Percentiles rank a stretch among this genome's conserved stretches.
phyloP scores from a whole-genome alignment of 2,888 invertebrate genomes.

The Gastrophysa polygoni region DNA sequence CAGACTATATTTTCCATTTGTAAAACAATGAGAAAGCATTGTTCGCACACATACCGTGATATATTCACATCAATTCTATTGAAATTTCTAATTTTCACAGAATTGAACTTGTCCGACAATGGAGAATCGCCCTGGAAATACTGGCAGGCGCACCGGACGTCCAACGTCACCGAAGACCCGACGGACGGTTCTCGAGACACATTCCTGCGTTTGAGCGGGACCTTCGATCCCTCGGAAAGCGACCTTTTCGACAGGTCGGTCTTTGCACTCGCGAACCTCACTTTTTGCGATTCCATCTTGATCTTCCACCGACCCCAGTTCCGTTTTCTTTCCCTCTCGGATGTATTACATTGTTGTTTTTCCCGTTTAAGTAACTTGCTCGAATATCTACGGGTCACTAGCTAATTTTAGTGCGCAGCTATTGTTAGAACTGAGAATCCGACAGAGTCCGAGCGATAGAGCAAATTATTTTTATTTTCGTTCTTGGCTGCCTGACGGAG shows the following conservation, averaged over 20 bases:
- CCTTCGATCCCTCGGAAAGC: constrained; percentile 70
- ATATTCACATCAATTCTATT: constrained; percentile 30
- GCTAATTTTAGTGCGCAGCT: constrained; percentile 51
- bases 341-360: constrained; percentile 4
- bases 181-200: constrained; percentile 76
- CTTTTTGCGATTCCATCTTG: constrained; percentile 37
- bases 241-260: constrained; percentile 60
- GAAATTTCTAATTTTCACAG: constrained; percentile 61
- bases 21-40: no score
- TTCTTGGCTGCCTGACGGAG: constrained; percentile 28
- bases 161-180: constrained; percentile 67
- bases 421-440: constrained; percentile 48
- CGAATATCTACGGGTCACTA: constrained; percentile 52
- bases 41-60: constrained; percentile 16
- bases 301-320: constrained; percentile 5
- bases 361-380: constrained; percentile 34
- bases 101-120: constrained; percentile 66
- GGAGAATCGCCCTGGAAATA: constrained; percentile 82
- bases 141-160: constrained; percentile 86
- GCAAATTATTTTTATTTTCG: constrained; percentile 41
- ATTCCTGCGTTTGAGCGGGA: constrained; percentile 65
- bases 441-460: constrained; percentile 42
- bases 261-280: neutral
- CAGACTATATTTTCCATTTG: no score
- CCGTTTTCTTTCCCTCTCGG: neutral